Base-by-base conservation (phyloP, 2,888 invertebrate species). In the Tanypteryx hageni region DNA sequence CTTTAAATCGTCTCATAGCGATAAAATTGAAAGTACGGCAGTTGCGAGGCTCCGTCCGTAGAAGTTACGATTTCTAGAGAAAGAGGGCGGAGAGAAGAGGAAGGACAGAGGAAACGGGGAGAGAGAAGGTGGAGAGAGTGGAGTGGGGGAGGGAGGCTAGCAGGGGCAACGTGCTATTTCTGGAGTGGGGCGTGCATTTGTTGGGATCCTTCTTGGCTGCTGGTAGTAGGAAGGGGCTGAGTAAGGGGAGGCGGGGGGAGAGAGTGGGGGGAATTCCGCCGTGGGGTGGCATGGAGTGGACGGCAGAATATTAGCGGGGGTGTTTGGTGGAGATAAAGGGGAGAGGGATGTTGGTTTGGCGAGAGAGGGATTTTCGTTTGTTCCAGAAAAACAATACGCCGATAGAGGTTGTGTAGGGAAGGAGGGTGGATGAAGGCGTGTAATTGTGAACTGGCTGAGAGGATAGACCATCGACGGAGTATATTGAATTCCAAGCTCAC, bases 161-260 rank as follows among this genome's bases (percentile, higher is more conserved):
- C 76, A 76, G 76, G 76, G 76, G 76, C 76, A 76, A 27, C 22
- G 27, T 27, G 76, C 76, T 76, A 76, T 76, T 76, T 76, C 76
- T 76, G 27, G 76, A 76, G 8, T 13, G 76, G 16, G 68, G n/a
- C 13, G 68, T 76, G 27, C 76, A 76, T 76, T 76, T 76, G 76
- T 76, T 76, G 22, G 76, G 27, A 27, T 11, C 76, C 76, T 22
- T 27, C 76, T 27, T 76, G 76, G 22, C 76, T 27, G 9, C 13
- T 64, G 64, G 44, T 44, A 76, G n/a, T 16, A n/a, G 68, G 68
- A n/a, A 22, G 68, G 10, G 76, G 27, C 76, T 76, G 22, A 22
- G 16, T 0, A 9, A 27, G 27, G 7, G 64, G 76, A 27, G 18
- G 27, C 68, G 11, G 18, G 64, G 68, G 22, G 27, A 18, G 22